Evolutionary conservation across 2,797 vertebrate genomes (phyloP).

Genomic region (Tympanoctomys barrerae): DNA sequence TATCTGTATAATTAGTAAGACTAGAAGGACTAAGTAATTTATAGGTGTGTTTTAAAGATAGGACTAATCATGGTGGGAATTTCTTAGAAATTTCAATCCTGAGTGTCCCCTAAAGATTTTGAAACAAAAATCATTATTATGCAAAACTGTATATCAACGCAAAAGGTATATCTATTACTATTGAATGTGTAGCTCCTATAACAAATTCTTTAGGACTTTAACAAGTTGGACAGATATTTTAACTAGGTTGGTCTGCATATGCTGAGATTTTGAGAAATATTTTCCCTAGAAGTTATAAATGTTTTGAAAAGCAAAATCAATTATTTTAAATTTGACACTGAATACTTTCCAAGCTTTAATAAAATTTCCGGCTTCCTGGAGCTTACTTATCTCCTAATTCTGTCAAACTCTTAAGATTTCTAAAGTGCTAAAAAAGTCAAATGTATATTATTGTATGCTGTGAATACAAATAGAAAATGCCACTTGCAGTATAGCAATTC

Average conservation of each 20-base stretch:
- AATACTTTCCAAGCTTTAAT: not conserved
- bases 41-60: not conserved
- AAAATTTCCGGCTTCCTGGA: not conserved
- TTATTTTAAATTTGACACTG: not conserved
- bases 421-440: not conserved
- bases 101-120: not conserved
- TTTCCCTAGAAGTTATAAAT: not conserved
- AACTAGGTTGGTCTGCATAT: not conserved
- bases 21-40: not conserved
- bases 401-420: not conserved
- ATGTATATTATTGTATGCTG: not conserved
- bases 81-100: not conserved
- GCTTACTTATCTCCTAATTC: not conserved
- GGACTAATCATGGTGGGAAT: not conserved
- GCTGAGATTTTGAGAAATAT: not conserved
- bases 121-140: not conserved
- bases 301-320: conserved; percentile 27
- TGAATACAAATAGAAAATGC: not conserved
- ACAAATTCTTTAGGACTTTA: not conserved
- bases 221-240: not conserved
- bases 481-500: not conserved
- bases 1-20: not conserved
- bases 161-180: not conserved
- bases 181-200: not conserved
- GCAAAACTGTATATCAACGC: not conserved